Evolutionary conservation across 2,113 vertebrate species (phyloP), one percentile per base, ranked within the genome.

Genomic region (Platysteira castanea): DNA sequence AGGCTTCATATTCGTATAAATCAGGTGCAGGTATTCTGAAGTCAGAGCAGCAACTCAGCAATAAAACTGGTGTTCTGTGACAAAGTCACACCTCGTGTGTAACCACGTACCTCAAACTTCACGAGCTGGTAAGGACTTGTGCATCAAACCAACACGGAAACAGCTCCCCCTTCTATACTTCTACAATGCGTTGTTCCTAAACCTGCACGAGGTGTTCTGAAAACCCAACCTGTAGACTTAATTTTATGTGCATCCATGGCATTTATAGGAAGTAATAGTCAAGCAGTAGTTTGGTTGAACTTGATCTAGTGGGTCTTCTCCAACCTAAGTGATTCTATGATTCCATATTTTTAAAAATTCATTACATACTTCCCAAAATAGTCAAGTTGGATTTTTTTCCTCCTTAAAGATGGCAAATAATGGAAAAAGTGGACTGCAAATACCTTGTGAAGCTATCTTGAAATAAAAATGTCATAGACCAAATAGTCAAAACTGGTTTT

Each of bases 21-120:
- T 27, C 31, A 89, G 53, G 27, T 31, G 60, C 4, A 59, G 3
- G 8, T 8, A 15, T 44, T 79, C 26, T 33, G 37, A 82, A 73
- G 30, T 37, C 54, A 57, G 16, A n/a, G 26, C 46, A n/a, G 26
- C 46, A 70, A 68, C 5, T 22, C 67, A 63, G 35, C 22, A 57
- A 71, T 21, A 67, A 61, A 75, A 71, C 7, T 10, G 31, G 12
- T 50, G 37, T 23, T 47, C 79, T 46, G 41, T 17, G 26, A 54
- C n/a, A 14, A 14, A 68, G n/a, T 33, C 70, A 37, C 53, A 59
- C 8, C 15, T 60, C 0, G 0, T 1, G 2, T 3, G 0, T 69
- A 46, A 68, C 39, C 3, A 22, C 56, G 46, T 35, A 60, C 15
- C 39, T 84, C 74, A 87, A 23, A 71, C n/a, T 56, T 70, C 49